Percentiles rank a stretch among this genome's conserved stretches.
Conservation (phyloP, 1,140 invertebrate genomes). For the Saccostrea glomerata region DNA sequence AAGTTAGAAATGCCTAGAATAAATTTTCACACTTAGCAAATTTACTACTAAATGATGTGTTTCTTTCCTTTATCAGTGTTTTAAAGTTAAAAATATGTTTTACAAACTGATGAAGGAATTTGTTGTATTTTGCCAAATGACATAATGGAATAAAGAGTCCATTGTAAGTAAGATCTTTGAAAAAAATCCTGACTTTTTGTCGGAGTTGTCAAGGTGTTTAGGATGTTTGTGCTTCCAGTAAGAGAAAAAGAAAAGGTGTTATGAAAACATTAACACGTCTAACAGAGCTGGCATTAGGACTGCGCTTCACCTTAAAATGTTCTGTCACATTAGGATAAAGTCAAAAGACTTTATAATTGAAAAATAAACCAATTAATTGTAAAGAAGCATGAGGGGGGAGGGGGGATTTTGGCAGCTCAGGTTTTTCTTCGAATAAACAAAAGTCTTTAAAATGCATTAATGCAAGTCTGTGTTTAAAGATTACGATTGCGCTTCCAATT, state of each 20-base stretch:
- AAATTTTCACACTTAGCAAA: background rate
- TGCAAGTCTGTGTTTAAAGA: background rate
- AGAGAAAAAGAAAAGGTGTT: constrained; percentile 9
- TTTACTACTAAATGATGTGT: background rate
- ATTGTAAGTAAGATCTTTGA: background rate
- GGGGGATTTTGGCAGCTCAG: constrained; percentile 1
- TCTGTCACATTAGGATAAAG: constrained; percentile 2
- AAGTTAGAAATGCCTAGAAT: background rate
- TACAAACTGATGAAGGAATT: background rate
- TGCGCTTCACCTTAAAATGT: constrained; percentile 2
- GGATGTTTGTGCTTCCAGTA: constrained; percentile 11
- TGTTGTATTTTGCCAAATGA: background rate
- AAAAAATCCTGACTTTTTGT: background rate
- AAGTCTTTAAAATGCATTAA: constrained; percentile 29
- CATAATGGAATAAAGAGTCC: background rate
- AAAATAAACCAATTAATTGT: constrained; percentile 33
- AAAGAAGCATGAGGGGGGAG: background rate
- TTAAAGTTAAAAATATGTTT: no score
- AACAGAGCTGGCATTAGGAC: background rate
- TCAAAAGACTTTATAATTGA: constrained; percentile 13
- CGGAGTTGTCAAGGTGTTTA: constrained; percentile 19
- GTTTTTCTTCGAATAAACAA: background rate
- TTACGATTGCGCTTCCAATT: background rate
- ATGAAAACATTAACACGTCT: constrained; percentile 22
- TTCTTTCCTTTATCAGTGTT: no score